Percentiles rank a stretch among this genome's conserved stretches.
Evolutionary conservation across 2,113 vertebrate genomes (phyloP).

Genomic region (Dendrocopos noguchii): DNA sequence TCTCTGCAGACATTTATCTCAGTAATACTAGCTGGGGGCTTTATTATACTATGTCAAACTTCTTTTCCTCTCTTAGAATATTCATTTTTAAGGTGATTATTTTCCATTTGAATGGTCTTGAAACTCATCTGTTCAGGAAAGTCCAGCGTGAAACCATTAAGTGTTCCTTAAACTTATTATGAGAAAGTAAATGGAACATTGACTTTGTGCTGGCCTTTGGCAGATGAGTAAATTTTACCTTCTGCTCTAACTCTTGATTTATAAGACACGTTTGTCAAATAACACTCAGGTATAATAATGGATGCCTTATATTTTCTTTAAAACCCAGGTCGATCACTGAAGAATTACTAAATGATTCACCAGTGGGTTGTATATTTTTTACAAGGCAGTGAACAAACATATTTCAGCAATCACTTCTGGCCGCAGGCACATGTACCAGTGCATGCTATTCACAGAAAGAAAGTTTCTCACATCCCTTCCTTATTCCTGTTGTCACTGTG

Average conservation of each 20-base stretch:
- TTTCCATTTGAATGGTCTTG: slow-evolving; percentile 13
- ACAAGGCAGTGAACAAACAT: background rate
- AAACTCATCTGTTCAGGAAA: background rate
- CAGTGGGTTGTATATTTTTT: background rate
- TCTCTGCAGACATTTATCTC: background rate
- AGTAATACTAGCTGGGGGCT: background rate
- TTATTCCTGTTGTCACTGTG: background rate
- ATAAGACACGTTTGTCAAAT: background rate
- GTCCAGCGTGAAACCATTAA: background rate
- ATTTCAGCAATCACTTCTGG: background rate
- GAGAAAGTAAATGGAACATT: background rate
- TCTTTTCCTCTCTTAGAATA: background rate
- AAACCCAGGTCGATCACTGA: background rate
- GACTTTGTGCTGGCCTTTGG: slow-evolving; percentile 5
- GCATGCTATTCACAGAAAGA: background rate
- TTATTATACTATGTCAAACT: background rate
- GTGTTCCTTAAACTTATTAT: slow-evolving; percentile 7
- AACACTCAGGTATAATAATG: background rate
- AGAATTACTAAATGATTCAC: background rate
- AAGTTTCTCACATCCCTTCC: background rate
- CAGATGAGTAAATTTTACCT: background rate
- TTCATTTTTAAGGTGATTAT: slow-evolving; percentile 9
- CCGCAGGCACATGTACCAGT: background rate
- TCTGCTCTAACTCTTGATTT: background rate
- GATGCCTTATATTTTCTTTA: background rate